A percentile compares a stretch with the other conserved stretches of the same genome.
Conservation (phyloP, 2,888 invertebrate genomes). For the Plagodis dolabraria region DNA sequence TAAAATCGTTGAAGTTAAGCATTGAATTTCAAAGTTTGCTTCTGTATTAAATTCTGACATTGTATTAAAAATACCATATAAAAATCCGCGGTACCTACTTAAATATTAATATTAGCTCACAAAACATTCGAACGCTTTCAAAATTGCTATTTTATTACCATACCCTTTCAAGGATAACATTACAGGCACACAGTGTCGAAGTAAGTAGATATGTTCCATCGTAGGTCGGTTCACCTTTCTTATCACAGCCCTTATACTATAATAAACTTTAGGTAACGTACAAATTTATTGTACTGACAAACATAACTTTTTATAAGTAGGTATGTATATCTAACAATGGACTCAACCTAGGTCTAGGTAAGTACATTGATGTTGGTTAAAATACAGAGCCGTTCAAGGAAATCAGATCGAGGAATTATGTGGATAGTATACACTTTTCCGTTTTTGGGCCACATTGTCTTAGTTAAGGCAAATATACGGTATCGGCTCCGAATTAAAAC, state of each 20-base stretch:
- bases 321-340: slow-evolving; percentile 14
- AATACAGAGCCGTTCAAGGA: slow-evolving; percentile 9
- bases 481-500: neutral
- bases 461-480: neutral
- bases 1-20: no score
- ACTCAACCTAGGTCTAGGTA: slow-evolving; percentile 15
- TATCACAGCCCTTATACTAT: slow-evolving; percentile 27
- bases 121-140: no score
- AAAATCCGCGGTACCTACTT: no score
- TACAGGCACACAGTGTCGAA: slow-evolving; percentile 16
- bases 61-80: no score
- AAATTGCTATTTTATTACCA: no score
- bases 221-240: slow-evolving; percentile 20
- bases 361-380: slow-evolving; percentile 16
- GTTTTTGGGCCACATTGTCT: neutral
- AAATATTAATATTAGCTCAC: no score
- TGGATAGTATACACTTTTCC: neutral
- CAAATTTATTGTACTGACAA: slow-evolving; percentile 6
- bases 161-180: neutral
- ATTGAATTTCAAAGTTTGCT: no score
- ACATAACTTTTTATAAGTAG: slow-evolving; percentile 3
- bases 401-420: neutral
- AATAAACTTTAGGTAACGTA: slow-evolving; percentile 20
- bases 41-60: no score
- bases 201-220: slow-evolving; percentile 25